Conservation (phyloP, 1,140 invertebrate genomes). For the Trichonephila inaurata region DNA sequence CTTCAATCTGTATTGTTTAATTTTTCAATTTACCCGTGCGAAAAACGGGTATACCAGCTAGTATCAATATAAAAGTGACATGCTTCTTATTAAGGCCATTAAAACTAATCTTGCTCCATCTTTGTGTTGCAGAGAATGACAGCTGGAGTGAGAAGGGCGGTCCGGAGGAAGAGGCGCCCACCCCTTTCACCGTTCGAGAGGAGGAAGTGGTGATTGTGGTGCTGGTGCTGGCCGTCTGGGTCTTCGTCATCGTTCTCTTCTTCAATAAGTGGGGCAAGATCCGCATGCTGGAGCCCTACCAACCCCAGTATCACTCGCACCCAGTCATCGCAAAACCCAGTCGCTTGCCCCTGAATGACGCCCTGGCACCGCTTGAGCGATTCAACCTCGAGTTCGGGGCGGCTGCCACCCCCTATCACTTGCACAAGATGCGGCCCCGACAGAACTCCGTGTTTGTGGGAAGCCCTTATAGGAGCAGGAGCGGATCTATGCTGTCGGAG, state of each 20-base stretch:
- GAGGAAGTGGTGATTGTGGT: conserved; percentile 93
- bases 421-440: conserved; percentile 45
- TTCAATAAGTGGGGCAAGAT: conserved; percentile 95
- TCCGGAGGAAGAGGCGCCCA: conserved; percentile 44
- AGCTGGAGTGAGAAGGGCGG: conserved; percentile 72
- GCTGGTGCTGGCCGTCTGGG: conserved; percentile 92
- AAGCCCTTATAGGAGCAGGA: conserved; percentile 81
- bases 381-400: conserved; percentile 62
- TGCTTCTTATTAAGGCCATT: too few species aligned
- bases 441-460: conserved; percentile 93
- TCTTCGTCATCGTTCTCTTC: conserved; percentile 91
- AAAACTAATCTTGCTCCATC: too few species aligned
- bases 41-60: too few species aligned
- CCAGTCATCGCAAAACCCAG: conserved; percentile 65
- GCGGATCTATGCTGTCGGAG: conserved; percentile 75
- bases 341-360: conserved; percentile 51
- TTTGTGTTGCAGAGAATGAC: conserved; percentile 71
- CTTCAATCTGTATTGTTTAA: too few species aligned
- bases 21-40: too few species aligned
- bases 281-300: conserved; percentile 92
- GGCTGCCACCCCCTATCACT: conserved; percentile 16
- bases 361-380: conserved; percentile 55
- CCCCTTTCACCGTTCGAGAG: conserved; percentile 86
- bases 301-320: conserved; percentile 88
- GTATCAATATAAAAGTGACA: too few species aligned